Evolutionary conservation across 2,113 vertebrate species (phyloP).

Genomic region (Motacilla alba): DNA sequence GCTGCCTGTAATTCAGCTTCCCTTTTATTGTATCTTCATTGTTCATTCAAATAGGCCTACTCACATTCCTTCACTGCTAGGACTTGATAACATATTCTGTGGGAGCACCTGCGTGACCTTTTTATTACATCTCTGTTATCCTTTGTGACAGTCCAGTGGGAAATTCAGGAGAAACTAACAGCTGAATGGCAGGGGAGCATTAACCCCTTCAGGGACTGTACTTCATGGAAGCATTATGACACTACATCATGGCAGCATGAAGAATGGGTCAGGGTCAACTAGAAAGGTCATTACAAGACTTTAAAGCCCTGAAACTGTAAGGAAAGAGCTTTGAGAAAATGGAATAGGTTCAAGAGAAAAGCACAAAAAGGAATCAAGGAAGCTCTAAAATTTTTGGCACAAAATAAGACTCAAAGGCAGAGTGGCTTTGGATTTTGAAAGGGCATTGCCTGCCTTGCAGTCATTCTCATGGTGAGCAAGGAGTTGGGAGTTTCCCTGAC

Average conservation of each 20-base stretch:
- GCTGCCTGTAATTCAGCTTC: background rate
- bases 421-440: background rate
- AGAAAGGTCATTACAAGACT: background rate
- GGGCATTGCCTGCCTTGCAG: rapidly evolving
- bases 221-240: background rate
- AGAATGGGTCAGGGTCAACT: background rate
- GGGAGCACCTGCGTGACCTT: background rate
- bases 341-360: background rate
- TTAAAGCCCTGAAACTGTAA: background rate
- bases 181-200: slow-evolving; percentile 8
- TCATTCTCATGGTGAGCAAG: background rate
- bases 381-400: background rate
- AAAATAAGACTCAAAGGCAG: background rate
- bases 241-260: background rate
- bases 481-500: background rate
- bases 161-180: slow-evolving; percentile 24
- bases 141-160: slow-evolving; percentile 1
- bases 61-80: slow-evolving; percentile 5
- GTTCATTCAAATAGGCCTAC: background rate
- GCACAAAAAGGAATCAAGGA: background rate
- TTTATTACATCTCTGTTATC: slow-evolving; percentile 39
- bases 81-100: slow-evolving; percentile 12
- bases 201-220: slow-evolving; percentile 22
- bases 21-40: background rate
- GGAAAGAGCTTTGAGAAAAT: background rate